Percentiles rank a stretch among this genome's conserved stretches.
Conservation (phyloP, 2,888 invertebrate genomes). For the Spisula solida region DNA sequence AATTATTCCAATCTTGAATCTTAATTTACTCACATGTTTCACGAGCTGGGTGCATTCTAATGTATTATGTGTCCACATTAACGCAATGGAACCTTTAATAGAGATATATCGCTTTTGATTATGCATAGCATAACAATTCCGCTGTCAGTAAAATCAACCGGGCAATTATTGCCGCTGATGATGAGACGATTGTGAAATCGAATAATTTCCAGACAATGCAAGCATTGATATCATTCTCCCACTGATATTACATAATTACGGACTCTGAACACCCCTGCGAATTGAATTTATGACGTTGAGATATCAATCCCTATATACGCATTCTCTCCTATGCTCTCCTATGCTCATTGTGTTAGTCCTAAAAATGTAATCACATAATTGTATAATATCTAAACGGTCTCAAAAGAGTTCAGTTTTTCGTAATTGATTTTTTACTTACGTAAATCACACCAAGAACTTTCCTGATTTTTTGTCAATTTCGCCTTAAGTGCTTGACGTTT, state of each 20-base stretch:
- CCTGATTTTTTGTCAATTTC: no score
- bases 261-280: background rate
- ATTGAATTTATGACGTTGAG: background rate
- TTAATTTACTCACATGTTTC: background rate
- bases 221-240: background rate
- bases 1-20: background rate
- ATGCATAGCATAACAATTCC: slow-evolving; percentile 4
- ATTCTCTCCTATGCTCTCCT: background rate
- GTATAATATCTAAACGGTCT: background rate
- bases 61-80: slow-evolving; percentile 4
- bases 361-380: background rate
- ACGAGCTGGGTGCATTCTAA: background rate
- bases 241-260: slow-evolving; percentile 1
- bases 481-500: no score
- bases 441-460: no score
- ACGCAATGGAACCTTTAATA: background rate
- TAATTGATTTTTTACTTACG: background rate
- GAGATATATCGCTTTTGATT: slow-evolving; percentile 1
- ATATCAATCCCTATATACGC: background rate
- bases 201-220: slow-evolving; percentile 3
- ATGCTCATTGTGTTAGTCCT: background rate
- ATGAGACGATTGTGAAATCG: background rate
- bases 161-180: background rate
- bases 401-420: background rate
- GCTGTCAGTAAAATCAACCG: background rate